phyloP scores from a whole-genome alignment of 2,797 vertebrate species.

The Hippopotamyrus pictus region DNA sequence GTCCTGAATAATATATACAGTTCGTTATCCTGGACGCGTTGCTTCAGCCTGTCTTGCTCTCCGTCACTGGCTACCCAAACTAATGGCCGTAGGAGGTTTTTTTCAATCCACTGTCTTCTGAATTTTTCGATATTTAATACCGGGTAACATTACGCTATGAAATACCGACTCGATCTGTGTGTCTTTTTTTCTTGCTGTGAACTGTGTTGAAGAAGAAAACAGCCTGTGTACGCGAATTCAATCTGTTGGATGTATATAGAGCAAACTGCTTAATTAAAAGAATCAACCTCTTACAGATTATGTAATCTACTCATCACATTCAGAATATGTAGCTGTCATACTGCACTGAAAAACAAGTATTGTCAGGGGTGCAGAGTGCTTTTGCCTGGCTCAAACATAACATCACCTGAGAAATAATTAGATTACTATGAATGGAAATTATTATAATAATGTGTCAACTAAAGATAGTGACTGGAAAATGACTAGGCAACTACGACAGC shows the following conservation, averaged over 20 bases:
- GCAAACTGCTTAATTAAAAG: not conserved
- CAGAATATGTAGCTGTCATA: not conserved
- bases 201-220: not conserved
- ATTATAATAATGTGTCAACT: not conserved
- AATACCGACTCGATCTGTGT: not conserved
- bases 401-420: slow-evolving; percentile 8
- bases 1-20: not conserved
- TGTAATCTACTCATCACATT: not conserved
- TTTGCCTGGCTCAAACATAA: not conserved
- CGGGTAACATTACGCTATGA: not conserved
- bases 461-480: not conserved
- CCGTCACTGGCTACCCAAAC: not conserved
- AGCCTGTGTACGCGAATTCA: not conserved
- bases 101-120: not conserved
- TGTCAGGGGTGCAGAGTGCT: not conserved
- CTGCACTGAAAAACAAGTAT: not conserved
- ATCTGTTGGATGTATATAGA: not conserved
- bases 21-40: not conserved
- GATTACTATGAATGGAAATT: not conserved
- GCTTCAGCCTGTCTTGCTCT: not conserved
- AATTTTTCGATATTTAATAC: not conserved
- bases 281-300: not conserved
- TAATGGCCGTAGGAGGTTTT: not conserved
- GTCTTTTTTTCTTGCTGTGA: not conserved
- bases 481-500: not conserved